phyloP scores from a whole-genome alignment of 2,113 vertebrate species.

The Gnathonemus longibarbis region DNA sequence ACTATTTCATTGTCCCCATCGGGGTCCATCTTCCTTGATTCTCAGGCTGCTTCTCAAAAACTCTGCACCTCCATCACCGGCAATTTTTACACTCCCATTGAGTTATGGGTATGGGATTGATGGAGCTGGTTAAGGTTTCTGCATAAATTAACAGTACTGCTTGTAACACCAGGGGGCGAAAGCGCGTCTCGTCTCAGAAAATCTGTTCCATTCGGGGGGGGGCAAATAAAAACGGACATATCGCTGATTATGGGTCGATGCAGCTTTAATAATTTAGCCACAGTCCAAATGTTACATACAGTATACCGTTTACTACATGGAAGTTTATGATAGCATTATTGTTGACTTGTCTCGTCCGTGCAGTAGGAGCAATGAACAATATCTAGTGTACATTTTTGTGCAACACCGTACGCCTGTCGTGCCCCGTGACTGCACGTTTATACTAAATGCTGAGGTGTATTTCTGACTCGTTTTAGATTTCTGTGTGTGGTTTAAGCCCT shows the following conservation, averaged over 20 bases:
- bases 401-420: background rate
- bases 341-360: background rate
- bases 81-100: background rate
- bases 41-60: background rate
- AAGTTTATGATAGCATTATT: background rate
- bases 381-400: background rate
- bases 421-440: background rate
- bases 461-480: background rate
- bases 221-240: background rate
- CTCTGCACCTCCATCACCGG: background rate
- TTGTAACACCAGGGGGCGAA: constrained; percentile 53
- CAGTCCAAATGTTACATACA: background rate
- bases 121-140: background rate
- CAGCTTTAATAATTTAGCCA: background rate
- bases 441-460: background rate
- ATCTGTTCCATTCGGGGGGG: background rate
- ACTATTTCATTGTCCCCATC: background rate
- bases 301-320: background rate
- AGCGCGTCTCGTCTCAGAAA: constrained; percentile 13
- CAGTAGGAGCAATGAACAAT: background rate
- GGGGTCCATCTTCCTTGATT: background rate
- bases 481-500: background rate
- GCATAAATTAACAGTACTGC: background rate
- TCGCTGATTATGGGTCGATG: background rate
- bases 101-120: background rate